A percentile compares a stretch with the other conserved stretches of the same genome.
phyloP scores from a whole-genome alignment of 2,797 vertebrate species.

The Hemitrygon akajei region DNA sequence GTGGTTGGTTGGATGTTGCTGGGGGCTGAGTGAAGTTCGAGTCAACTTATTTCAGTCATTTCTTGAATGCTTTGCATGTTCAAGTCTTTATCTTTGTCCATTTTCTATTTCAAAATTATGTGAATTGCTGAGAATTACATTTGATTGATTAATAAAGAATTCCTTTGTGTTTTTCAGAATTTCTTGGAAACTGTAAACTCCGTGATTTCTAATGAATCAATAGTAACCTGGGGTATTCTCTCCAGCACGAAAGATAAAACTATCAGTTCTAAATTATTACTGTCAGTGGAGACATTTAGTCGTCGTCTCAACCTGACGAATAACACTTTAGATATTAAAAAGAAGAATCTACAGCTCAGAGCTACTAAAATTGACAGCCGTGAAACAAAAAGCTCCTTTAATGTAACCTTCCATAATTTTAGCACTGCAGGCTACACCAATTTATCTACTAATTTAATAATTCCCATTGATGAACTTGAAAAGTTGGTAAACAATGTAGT shows the following conservation, averaged over 20 bases:
- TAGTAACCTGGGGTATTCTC: slow-evolving; percentile 55
- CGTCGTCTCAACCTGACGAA: slow-evolving; percentile 41
- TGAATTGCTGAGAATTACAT: neutral
- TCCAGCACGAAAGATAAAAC: slow-evolving; percentile 43
- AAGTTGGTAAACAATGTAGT: slow-evolving; percentile 47
- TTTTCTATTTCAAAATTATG: neutral
- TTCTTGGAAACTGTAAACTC: slow-evolving; percentile 61
- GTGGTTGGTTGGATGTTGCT: neutral
- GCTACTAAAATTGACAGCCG: slow-evolving; percentile 46
- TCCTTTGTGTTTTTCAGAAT: slow-evolving; percentile 55
- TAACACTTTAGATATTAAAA: slow-evolving; percentile 43
- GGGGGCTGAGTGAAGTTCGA: neutral
- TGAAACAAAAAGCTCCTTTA: slow-evolving; percentile 26
- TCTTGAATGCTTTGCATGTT: neutral
- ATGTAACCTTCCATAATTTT: slow-evolving; percentile 41
- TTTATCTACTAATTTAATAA: slow-evolving; percentile 53
- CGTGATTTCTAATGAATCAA: slow-evolving; percentile 48
- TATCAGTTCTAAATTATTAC: slow-evolving; percentile 60
- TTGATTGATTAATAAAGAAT: neutral
- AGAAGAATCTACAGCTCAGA: slow-evolving; percentile 51
- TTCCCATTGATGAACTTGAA: slow-evolving; percentile 41
- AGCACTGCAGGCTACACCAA: slow-evolving; percentile 42
- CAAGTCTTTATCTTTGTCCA: neutral
- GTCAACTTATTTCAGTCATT: neutral
- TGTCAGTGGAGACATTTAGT: slow-evolving; percentile 59